A percentile compares a stretch with the other conserved stretches of the same genome.
Conservation (phyloP, 2,888 invertebrate genomes). For the Ormia ochracea region DNA sequence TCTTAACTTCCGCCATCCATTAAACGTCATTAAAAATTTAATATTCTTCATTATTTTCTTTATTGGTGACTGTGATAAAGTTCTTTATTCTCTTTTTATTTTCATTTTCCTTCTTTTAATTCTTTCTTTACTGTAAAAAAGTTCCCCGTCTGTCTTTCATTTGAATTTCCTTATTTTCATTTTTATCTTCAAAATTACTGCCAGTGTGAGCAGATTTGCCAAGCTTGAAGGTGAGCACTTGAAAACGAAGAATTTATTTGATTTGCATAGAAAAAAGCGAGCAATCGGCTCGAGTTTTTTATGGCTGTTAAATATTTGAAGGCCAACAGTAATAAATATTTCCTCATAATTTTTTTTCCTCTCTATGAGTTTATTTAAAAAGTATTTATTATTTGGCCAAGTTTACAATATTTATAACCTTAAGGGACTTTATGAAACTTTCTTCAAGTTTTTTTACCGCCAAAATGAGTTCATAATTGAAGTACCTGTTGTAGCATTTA, state of each 20-base stretch:
- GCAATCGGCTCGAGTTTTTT: constrained; percentile 1
- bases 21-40: constrained; percentile 76
- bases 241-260: constrained; percentile 24
- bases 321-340: background rate
- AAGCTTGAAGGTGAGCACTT: constrained; percentile 25
- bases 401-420: constrained; percentile 24
- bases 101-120: background rate
- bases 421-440: background rate
- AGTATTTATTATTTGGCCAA: constrained; percentile 49
- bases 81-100: constrained; percentile 7
- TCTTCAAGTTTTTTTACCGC: background rate
- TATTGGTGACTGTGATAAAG: constrained; percentile 51
- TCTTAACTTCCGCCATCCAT: constrained; percentile 73
- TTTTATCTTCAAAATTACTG: constrained; percentile 32
- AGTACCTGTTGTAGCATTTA: too few species aligned
- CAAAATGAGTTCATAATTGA: background rate
- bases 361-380: constrained; percentile 46
- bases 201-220: background rate
- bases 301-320: background rate
- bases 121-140: constrained; percentile 18
- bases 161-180: constrained; percentile 60
- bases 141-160: constrained; percentile 31
- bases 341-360: too few species aligned
- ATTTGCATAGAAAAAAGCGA: constrained; percentile 26
- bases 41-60: constrained; percentile 69